These are phyloP conservation scores for Epizoanthus stellaris DNA, from an alignment of 92 coral and sea anemone species.

Conservation along the genomic window DNA sequence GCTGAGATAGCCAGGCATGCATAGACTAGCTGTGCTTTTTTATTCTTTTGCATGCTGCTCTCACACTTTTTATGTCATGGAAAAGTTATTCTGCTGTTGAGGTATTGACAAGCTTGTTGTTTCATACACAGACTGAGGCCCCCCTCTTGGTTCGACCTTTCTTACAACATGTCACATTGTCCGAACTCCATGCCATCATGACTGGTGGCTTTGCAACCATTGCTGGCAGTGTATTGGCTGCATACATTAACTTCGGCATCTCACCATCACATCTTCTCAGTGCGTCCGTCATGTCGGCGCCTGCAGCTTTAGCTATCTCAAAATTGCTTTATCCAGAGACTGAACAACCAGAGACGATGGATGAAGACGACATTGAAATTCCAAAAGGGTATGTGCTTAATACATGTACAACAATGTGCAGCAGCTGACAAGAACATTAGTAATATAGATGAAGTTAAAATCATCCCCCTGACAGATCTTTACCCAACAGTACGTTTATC, in stretches of 20 bases:
- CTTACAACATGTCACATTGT: constrained; percentile 83
- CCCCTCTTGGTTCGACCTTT: constrained; percentile 91
- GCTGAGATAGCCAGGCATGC: no score
- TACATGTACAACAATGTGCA: no score
- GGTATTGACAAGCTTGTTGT: background rate
- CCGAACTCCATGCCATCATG: constrained; percentile 95
- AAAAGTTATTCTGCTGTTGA: background rate
- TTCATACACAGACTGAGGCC: constrained; percentile 79
- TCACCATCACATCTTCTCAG: constrained; percentile 90
- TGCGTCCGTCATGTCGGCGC: constrained; percentile 99
- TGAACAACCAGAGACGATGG: constrained; percentile 76
- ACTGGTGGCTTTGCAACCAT: constrained; percentile 98
- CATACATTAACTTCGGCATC: constrained; percentile 90
- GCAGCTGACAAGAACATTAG: no score
- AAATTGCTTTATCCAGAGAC: constrained; percentile 94
- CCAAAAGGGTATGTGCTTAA: constrained; percentile 69
- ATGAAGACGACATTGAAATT: constrained; percentile 75
- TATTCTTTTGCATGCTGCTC: background rate
- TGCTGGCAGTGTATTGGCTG: constrained; percentile 96
- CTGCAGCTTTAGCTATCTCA: constrained; percentile 96
- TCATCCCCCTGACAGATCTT: no score
- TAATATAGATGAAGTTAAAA: no score
- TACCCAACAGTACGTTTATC: no score
- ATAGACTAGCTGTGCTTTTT: no score
- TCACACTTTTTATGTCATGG: background rate